Percentiles rank a stretch among this genome's conserved stretches.
These are phyloP conservation scores for Scomberomorus guttatus DNA, from an alignment of 2,797 vertebrate species.

Conservation along the genomic window DNA sequence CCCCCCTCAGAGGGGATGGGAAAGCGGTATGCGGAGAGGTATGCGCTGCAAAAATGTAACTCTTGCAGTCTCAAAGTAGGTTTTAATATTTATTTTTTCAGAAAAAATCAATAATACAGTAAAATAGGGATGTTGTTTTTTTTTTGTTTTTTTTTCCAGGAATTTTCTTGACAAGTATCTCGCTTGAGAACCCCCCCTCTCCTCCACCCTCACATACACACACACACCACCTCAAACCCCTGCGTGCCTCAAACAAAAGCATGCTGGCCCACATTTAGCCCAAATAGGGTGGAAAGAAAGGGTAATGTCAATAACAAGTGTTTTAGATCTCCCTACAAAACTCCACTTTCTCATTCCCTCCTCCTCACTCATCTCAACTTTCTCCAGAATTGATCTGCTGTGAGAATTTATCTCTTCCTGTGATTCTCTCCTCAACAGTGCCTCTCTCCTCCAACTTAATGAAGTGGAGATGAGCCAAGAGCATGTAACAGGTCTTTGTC, in stretches of 20 bases:
- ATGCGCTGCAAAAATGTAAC: slow-evolving; percentile 37
- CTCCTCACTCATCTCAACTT: slow-evolving; percentile 17
- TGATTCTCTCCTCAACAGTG: slow-evolving; percentile 33
- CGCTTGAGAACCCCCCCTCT: neutral
- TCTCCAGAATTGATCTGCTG: slow-evolving; percentile 20
- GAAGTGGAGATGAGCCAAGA: slow-evolving; percentile 45
- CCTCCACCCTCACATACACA: slow-evolving; percentile 8
- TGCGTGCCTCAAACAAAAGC: slow-evolving; percentile 68
- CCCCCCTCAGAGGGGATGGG: slow-evolving; percentile 56
- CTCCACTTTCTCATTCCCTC: slow-evolving; percentile 10
- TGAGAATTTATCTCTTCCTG: slow-evolving; percentile 40
- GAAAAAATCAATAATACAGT: neutral
- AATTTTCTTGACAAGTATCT: slow-evolving; percentile 15
- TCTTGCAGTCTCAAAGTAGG: neutral
- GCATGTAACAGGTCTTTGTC: slow-evolving; percentile 61
- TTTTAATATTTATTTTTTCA: slow-evolving; percentile 2
- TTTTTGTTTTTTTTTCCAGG: neutral
- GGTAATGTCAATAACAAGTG: slow-evolving; percentile 56
- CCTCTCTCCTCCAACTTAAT: slow-evolving; percentile 40
- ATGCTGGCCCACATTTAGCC: slow-evolving; percentile 53
- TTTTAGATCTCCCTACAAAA: slow-evolving; percentile 33
- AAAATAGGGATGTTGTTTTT: slow-evolving; percentile 2
- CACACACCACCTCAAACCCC: slow-evolving; percentile 31
- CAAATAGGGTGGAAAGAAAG: slow-evolving; percentile 51
- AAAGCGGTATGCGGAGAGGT: slow-evolving; percentile 49